These are phyloP conservation scores for Pungitius pungitius DNA, from an alignment of 2,113 vertebrate genomes.

Conservation along the genomic window DNA sequence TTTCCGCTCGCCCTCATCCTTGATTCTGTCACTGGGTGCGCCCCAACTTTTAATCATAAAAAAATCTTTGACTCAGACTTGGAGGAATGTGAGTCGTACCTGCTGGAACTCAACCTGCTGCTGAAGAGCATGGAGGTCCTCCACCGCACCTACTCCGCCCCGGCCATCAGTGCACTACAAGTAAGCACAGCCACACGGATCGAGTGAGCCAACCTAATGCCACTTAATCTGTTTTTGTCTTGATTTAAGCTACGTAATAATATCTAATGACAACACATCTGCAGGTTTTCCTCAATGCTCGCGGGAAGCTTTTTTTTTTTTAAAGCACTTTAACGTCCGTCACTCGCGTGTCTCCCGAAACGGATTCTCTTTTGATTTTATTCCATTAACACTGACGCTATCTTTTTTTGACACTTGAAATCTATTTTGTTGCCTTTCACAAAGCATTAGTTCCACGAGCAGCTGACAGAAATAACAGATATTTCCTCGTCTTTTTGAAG, in stretches of 20 bases:
- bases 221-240: background rate
- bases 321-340: too few relatives aligned
- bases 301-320: too few relatives aligned
- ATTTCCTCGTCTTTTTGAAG: background rate
- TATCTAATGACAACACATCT: background rate
- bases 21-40: background rate
- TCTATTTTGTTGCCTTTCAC: too few relatives aligned
- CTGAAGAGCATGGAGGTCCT: constrained; percentile 94
- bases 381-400: background rate
- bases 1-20: background rate
- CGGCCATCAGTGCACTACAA: constrained; percentile 82
- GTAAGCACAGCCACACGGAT: constrained; percentile 45
- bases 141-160: constrained; percentile 90
- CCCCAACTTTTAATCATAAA: constrained; percentile 10
- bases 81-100: constrained; percentile 86
- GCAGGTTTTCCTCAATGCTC: background rate
- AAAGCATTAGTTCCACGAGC: background rate
- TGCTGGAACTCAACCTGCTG: constrained; percentile 90
- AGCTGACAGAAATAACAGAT: background rate
- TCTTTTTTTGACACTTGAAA: background rate
- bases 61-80: constrained; percentile 79
- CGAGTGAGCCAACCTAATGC: background rate
- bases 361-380: background rate
- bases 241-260: background rate
- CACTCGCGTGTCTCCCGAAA: background rate